phyloP scores from a whole-genome alignment of 2,113 vertebrate genomes.

The Diadophis punctatus region DNA sequence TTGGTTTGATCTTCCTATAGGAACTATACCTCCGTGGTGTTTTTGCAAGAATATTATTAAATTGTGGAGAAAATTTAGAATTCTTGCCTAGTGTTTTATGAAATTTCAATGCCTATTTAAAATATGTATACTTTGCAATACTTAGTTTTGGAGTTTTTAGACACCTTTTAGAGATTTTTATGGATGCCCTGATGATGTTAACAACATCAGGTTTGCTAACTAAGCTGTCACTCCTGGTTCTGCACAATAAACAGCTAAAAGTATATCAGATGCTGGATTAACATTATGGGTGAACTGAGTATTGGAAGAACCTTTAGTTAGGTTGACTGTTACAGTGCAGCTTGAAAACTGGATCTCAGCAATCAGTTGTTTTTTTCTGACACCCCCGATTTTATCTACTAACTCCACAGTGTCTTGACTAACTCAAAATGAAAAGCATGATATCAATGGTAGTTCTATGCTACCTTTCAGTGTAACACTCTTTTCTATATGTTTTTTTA shows the following conservation, averaged over 20 bases:
- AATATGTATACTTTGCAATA: background rate
- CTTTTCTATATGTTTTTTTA: background rate
- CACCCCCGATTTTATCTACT: conserved; percentile 31
- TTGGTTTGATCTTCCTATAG: background rate
- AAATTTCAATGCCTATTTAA: background rate
- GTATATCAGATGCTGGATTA: background rate
- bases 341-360: background rate
- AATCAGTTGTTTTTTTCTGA: conserved; percentile 28
- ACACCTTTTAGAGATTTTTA: background rate
- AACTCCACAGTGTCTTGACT: conserved; percentile 34
- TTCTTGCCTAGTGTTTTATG: background rate
- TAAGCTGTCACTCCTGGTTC: background rate
- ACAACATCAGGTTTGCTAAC: background rate
- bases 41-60: background rate
- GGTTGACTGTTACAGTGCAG: background rate
- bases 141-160: background rate
- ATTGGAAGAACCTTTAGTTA: background rate
- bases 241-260: background rate
- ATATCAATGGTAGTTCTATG: background rate
- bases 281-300: background rate
- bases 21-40: background rate
- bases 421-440: conserved; percentile 38
- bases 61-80: background rate
- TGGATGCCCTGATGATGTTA: background rate
- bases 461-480: background rate